Evolutionary conservation across 2,113 vertebrate species (phyloP).

Genomic region (Verasper variegatus): DNA sequence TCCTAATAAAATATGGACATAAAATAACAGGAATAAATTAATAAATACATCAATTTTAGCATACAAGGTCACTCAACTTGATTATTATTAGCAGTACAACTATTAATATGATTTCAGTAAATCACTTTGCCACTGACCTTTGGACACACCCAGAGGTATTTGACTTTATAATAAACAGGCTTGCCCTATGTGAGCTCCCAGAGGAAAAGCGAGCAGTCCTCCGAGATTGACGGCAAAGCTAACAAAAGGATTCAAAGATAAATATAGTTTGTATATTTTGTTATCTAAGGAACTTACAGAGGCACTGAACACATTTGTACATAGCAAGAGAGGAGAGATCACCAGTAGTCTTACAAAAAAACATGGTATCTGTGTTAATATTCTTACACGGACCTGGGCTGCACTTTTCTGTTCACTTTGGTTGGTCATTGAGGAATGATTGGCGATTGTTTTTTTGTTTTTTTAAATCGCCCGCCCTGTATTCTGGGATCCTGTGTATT

Average conservation of each 20-base stretch:
- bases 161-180: conserved; percentile 56
- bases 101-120: conserved; percentile 59
- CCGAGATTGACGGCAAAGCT: conserved; percentile 30
- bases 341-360: conserved; percentile 45
- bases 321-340: conserved; percentile 41
- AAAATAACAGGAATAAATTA: conserved; percentile 77
- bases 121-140: conserved; percentile 66
- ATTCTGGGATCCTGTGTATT: conserved; percentile 34
- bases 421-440: conserved; percentile 47
- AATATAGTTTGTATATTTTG: conserved; percentile 64
- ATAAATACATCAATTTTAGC: conserved; percentile 70
- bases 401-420: conserved; percentile 50
- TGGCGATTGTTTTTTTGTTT: background rate
- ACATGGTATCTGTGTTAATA: conserved; percentile 26
- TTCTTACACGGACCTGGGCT: conserved; percentile 32
- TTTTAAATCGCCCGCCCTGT: background rate
- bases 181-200: conserved; percentile 47
- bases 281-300: conserved; percentile 66
- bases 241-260: conserved; percentile 53
- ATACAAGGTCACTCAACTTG: conserved; percentile 57
- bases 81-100: conserved; percentile 66
- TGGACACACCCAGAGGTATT: conserved; percentile 68
- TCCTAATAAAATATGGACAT: conserved; percentile 70
- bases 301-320: conserved; percentile 72
- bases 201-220: conserved; percentile 49